Conservation (phyloP, 2,797 vertebrate species). For the Adelosebastes latens region DNA sequence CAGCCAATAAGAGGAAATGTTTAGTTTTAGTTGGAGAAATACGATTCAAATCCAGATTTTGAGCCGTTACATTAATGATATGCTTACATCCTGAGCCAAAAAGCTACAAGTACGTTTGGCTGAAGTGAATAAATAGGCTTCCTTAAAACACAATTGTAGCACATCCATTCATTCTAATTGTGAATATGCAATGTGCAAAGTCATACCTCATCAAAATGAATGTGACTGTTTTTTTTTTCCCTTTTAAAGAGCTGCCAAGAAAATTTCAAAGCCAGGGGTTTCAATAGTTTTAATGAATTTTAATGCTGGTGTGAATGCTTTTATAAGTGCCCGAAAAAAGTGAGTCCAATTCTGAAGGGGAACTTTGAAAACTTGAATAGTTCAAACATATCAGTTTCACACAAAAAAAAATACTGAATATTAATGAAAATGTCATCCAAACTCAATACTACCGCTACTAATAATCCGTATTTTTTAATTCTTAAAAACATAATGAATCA, state of each 20-base stretch:
- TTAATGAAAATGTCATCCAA: neutral
- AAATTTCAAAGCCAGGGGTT: neutral
- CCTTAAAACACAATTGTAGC: neutral
- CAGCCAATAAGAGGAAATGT: neutral
- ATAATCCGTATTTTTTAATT: neutral
- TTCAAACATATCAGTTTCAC: neutral
- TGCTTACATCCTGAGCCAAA: neutral
- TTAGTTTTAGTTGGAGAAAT: neutral
- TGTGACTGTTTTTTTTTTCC: neutral
- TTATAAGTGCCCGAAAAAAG: neutral
- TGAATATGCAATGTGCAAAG: neutral
- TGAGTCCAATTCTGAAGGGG: neutral
- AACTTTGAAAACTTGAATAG: neutral
- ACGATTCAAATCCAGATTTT: neutral
- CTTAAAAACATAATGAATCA: neutral
- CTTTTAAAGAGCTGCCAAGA: neutral
- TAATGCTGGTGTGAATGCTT: neutral
- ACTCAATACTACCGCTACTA: neutral
- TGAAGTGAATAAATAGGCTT: neutral
- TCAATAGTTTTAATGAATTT: neutral
- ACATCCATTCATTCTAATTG: neutral
- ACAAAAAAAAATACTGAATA: neutral
- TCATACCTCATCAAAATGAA: neutral
- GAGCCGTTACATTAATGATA: neutral
- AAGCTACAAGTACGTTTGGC: neutral